These are phyloP conservation scores for Lycodopsis pacificus DNA, from an alignment of 2,797 vertebrate species.

Conservation along the genomic window DNA sequence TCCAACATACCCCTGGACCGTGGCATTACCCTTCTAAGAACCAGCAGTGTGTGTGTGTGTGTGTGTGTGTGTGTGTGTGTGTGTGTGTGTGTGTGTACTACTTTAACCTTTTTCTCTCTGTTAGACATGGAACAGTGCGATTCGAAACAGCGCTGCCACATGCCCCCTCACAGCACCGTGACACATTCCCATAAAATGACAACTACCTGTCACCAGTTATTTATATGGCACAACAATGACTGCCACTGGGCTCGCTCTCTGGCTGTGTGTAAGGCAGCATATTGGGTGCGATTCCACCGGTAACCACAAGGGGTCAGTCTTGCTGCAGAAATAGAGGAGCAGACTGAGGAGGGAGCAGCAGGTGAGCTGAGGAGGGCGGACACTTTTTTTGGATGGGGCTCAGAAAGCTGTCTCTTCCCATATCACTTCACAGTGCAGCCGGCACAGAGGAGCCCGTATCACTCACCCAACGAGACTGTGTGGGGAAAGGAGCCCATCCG, in stretches of 20 bases:
- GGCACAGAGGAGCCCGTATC: slow-evolving; percentile 64
- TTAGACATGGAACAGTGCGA: not conserved
- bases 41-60: slow-evolving; percentile 3
- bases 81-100: not conserved
- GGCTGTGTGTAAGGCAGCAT: not conserved
- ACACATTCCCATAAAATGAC: slow-evolving; percentile 18
- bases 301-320: slow-evolving; percentile 74
- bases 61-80: not conserved
- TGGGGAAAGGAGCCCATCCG: slow-evolving; percentile 41
- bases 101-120: slow-evolving; percentile 3
- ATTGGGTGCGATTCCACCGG: slow-evolving; percentile 20
- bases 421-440: slow-evolving; percentile 59
- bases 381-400: slow-evolving; percentile 64
- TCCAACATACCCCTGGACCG: not conserved
- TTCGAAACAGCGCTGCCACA: slow-evolving; percentile 20
- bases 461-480: slow-evolving; percentile 56
- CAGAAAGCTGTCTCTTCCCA: slow-evolving; percentile 78
- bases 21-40: not conserved
- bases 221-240: not conserved
- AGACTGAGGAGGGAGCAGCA: slow-evolving; percentile 42
- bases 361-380: slow-evolving; percentile 72
- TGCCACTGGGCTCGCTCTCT: not conserved
- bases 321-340: slow-evolving; percentile 41
- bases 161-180: slow-evolving; percentile 14
- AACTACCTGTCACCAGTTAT: slow-evolving; percentile 39